Conservation (phyloP, 2,888 invertebrate species). For the Subacronicta megacephala region DNA sequence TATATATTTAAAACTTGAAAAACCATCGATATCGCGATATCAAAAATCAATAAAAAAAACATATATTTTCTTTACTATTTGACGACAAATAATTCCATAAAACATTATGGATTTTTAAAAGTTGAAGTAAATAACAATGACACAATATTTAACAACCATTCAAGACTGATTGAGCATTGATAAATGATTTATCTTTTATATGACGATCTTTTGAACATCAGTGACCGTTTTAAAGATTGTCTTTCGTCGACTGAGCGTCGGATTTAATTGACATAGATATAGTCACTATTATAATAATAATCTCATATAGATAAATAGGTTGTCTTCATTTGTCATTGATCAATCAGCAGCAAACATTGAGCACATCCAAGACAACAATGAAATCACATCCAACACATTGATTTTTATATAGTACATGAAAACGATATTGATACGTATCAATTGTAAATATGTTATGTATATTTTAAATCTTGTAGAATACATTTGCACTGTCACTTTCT, state of each 20-base stretch:
- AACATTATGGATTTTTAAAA: constrained; percentile 12
- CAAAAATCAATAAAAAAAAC: too few species aligned
- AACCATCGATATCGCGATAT: too few species aligned
- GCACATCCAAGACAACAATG: constrained; percentile 52
- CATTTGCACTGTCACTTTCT: constrained; percentile 22
- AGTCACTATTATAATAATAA: too few species aligned
- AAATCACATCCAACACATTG: constrained; percentile 29
- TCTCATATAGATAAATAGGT: too few species aligned
- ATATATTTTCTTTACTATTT: constrained; percentile 34
- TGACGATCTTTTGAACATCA: neutral
- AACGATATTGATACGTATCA: constrained; percentile 18
- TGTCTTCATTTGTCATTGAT: constrained; percentile 19
- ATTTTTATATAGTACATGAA: constrained; percentile 14
- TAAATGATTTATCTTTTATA: constrained; percentile 4
- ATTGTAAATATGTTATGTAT: constrained; percentile 26
- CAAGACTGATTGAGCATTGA: constrained; percentile 46
- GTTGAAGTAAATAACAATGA: constrained; percentile 25
- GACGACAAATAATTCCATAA: constrained; percentile 11
- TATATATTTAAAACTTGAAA: too few species aligned
- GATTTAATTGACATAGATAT: neutral
- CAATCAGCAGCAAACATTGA: constrained; percentile 57
- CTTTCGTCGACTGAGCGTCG: too few species aligned
- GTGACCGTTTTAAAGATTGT: neutral
- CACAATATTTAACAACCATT: constrained; percentile 49
- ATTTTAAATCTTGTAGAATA: constrained; percentile 18